These are phyloP conservation scores for Leptobrachium leishanense DNA, from an alignment of 2,113 vertebrate genomes.

Conservation along the genomic window DNA sequence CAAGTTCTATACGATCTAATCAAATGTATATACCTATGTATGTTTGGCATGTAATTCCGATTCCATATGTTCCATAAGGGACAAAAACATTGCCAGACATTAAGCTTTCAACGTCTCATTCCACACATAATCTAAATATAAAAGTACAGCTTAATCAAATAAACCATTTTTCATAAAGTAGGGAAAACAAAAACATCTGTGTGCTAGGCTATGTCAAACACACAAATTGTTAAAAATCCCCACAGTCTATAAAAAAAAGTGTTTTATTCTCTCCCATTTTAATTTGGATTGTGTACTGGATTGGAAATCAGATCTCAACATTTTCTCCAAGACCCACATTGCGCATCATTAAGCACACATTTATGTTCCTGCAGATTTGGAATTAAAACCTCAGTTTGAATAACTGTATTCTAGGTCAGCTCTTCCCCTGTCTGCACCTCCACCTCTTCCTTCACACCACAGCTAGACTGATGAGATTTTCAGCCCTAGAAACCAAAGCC, in stretches of 20 bases:
- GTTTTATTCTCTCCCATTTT: neutral
- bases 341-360: neutral
- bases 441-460: slow-evolving; percentile 36
- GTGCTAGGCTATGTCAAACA: too few relatives aligned
- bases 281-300: neutral
- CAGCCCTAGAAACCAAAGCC: slow-evolving; percentile 36
- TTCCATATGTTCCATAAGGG: too few relatives aligned
- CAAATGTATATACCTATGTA: too few relatives aligned
- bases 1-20: too few relatives aligned
- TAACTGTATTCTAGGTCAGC: slow-evolving; percentile 18
- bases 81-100: too few relatives aligned
- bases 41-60: too few relatives aligned
- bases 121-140: too few relatives aligned
- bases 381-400: slow-evolving; percentile 16
- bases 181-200: too few relatives aligned
- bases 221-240: too few relatives aligned
- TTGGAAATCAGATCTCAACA: neutral
- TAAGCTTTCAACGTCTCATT: too few relatives aligned
- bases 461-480: slow-evolving; percentile 48
- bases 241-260: neutral
- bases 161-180: too few relatives aligned
- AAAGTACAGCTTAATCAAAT: too few relatives aligned
- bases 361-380: neutral
- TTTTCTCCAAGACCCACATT: neutral
- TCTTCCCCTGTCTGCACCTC: slow-evolving; percentile 44